Evolutionary conservation across 2,888 invertebrate species (phyloP).

Genomic region (Erebia epiphron): DNA sequence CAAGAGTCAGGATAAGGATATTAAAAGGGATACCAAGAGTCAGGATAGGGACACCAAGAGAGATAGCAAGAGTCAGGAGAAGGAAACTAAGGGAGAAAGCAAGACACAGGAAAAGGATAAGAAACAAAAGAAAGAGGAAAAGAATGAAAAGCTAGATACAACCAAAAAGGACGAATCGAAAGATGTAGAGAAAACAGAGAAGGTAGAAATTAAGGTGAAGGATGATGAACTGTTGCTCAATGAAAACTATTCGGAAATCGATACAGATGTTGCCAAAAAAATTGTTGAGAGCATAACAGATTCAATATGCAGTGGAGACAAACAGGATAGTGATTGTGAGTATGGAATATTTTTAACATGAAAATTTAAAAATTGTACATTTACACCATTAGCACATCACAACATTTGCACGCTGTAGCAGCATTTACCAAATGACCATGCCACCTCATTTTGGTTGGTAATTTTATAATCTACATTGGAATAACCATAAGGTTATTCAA

Average conservation of each 20-base stretch:
- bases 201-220: constrained; percentile 42
- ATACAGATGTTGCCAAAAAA: constrained; percentile 94
- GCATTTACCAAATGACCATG: not conserved
- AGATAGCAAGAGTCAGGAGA: constrained; percentile 57
- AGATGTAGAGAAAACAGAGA: constrained; percentile 45
- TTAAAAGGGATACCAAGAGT: constrained; percentile 52
- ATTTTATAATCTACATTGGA: too few species aligned
- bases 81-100: constrained; percentile 52
- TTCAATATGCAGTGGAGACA: constrained; percentile 89
- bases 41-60: constrained; percentile 58
- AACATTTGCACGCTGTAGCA: too few species aligned
- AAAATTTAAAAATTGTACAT: not conserved
- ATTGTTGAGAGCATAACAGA: constrained; percentile 95
- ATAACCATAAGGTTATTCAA: too few species aligned
- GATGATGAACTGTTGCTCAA: constrained; percentile 64
- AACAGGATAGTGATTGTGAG: constrained; percentile 85
- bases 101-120: constrained; percentile 52
- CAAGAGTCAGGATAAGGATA: constrained; percentile 61
- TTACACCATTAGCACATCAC: not conserved
- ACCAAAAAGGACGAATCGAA: constrained; percentile 56
- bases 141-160: constrained; percentile 57
- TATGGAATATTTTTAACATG: constrained; percentile 36
- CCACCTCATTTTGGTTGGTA: not conserved
- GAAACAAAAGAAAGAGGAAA: constrained; percentile 66
- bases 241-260: constrained; percentile 82